Percentiles rank a stretch among this genome's conserved stretches.
Conservation (phyloP, 2,797 vertebrate genomes). For the Lepilemur septentrionalis region DNA sequence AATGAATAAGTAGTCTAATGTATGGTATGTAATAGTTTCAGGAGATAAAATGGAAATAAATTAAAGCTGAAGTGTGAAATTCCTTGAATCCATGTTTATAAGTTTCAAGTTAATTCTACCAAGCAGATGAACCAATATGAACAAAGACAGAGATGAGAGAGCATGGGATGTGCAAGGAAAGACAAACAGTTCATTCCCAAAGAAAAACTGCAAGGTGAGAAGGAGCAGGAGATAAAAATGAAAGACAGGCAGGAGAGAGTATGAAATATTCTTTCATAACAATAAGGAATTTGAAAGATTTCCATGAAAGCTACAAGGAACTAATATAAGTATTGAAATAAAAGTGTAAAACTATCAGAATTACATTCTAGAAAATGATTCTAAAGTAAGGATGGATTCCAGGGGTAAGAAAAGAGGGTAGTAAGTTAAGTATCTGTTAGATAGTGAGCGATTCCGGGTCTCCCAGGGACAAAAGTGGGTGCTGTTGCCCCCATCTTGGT, state of each 20-base stretch:
- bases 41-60: conserved; percentile 11
- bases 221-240: background rate
- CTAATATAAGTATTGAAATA: background rate
- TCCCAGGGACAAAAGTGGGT: too few relatives aligned
- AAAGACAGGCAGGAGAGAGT: background rate
- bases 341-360: background rate
- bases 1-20: background rate
- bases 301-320: background rate
- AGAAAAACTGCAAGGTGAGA: background rate
- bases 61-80: background rate
- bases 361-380: background rate
- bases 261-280: background rate
- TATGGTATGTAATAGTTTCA: background rate
- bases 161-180: background rate
- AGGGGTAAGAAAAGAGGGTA: background rate
- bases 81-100: background rate
- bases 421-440: too few relatives aligned
- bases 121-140: background rate
- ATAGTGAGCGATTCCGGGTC: too few relatives aligned
- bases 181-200: background rate
- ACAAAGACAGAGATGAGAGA: background rate
- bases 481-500: too few relatives aligned
- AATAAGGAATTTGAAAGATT: background rate
- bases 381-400: background rate
- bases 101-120: background rate